A percentile compares a stretch with the other conserved stretches of the same genome.
These are phyloP conservation scores for Capitulum mitella DNA, from an alignment of 2,888 invertebrate genomes.

Conservation along the genomic window DNA sequence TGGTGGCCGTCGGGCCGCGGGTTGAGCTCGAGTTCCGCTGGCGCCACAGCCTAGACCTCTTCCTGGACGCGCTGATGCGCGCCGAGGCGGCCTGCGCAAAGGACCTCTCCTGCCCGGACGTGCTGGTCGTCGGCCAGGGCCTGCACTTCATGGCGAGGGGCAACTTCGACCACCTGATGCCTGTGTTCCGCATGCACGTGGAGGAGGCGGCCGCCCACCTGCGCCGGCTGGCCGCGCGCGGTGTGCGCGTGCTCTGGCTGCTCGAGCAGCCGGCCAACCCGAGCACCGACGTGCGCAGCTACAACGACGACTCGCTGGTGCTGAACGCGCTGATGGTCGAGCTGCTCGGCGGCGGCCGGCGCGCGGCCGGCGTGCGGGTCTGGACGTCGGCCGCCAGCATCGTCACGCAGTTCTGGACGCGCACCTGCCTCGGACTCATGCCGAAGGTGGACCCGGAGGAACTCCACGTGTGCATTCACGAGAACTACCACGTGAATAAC, in stretches of 20 bases:
- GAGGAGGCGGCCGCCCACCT: background rate
- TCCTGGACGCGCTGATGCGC: background rate
- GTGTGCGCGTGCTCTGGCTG: background rate
- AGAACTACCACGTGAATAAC: background rate
- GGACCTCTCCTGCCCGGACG: background rate
- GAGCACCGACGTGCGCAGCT: background rate
- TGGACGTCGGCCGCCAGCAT: background rate
- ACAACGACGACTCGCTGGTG: slow-evolving; percentile 4
- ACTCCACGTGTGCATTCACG: background rate
- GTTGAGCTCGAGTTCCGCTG: background rate
- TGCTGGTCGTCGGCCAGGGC: background rate
- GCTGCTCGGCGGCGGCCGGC: background rate
- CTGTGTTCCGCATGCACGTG: background rate
- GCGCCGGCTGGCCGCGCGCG: background rate
- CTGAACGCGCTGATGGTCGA: background rate
- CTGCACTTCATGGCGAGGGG: background rate
- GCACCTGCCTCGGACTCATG: background rate
- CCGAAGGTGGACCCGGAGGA: background rate
- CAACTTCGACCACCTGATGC: background rate
- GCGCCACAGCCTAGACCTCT: background rate
- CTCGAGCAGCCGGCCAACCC: background rate
- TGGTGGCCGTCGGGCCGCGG: background rate
- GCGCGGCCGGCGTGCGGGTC: background rate
- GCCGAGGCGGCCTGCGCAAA: background rate
- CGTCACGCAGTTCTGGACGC: background rate